Evolutionary conservation across 2,888 invertebrate species (phyloP).

Genomic region (Patella caerulea): DNA sequence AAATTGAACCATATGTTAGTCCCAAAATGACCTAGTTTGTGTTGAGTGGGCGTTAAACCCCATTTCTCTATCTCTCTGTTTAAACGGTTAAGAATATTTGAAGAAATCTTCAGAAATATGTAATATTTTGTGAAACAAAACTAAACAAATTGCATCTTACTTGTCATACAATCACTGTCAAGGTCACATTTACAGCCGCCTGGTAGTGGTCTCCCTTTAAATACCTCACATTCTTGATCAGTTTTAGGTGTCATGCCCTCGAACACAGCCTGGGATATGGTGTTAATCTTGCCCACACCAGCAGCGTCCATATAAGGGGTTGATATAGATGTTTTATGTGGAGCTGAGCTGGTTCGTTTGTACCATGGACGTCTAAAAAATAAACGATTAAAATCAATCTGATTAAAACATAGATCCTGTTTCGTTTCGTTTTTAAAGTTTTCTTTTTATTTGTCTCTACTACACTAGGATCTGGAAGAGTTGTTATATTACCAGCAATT

Average conservation of each 20-base stretch:
- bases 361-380: constrained; percentile 70
- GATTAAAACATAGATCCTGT: neutral
- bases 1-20: no score
- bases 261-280: constrained; percentile 72
- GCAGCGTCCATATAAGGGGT: constrained; percentile 73
- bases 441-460: no score
- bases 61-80: no score
- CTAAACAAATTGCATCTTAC: constrained; percentile 47
- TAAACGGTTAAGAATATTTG: no score
- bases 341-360: constrained; percentile 67
- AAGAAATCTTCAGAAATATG: no score
- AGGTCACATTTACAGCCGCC: constrained; percentile 70
- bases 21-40: no score
- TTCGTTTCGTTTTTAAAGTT: no score
- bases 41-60: no score
- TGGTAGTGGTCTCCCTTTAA: constrained; percentile 58
- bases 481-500: no score
- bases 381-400: neutral
- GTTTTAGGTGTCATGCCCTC: constrained; percentile 70
- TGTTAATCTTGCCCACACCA: constrained; percentile 72
- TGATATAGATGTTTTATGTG: constrained; percentile 71
- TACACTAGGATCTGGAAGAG: no score
- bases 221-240: constrained; percentile 59
- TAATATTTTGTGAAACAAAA: no score
- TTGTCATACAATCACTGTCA: constrained; percentile 68